A percentile compares a stretch with the other conserved stretches of the same genome.
Conservation (phyloP, 1,140 invertebrate species). For the Anastatus disparis region DNA sequence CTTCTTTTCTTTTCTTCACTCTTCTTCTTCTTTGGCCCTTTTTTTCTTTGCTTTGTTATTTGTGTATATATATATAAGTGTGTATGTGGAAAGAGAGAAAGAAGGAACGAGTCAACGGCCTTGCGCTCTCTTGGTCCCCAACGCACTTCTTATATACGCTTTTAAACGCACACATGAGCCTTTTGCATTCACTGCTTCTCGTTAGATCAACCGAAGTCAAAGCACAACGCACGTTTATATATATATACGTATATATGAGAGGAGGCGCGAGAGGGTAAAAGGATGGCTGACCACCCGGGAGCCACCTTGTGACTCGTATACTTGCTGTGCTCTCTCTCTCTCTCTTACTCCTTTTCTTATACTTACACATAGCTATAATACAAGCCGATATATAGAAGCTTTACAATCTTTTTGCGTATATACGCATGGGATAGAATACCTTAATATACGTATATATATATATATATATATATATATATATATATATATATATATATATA, state of each 20-base stretch:
- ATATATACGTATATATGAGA: background rate
- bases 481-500: background rate
- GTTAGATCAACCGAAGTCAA: conserved; percentile 3
- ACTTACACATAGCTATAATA: too few species aligned
- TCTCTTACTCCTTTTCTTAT: background rate
- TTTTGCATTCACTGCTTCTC: background rate
- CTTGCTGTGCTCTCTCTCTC: background rate
- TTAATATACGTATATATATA: background rate
- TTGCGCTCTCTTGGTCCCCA: conserved; percentile 12
- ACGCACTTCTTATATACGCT: background rate
- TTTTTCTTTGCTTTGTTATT: conserved; percentile 4
- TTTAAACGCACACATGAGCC: background rate
- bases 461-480: background rate
- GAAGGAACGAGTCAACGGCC: conserved; percentile 33
- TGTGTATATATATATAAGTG: too few species aligned
- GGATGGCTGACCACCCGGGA: conserved; percentile 33
- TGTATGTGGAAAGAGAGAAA: background rate
- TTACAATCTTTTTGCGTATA: background rate
- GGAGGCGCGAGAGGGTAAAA: conserved; percentile 10
- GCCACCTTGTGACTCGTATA: conserved; percentile 6
- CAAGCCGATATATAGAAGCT: too few species aligned
- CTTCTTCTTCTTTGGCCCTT: background rate
- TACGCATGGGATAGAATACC: background rate
- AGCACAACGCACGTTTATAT: background rate
- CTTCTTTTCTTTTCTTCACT: background rate